Evolutionary conservation across 1,140 invertebrate genomes (phyloP).

Genomic region (Drosophila asahinai): DNA sequence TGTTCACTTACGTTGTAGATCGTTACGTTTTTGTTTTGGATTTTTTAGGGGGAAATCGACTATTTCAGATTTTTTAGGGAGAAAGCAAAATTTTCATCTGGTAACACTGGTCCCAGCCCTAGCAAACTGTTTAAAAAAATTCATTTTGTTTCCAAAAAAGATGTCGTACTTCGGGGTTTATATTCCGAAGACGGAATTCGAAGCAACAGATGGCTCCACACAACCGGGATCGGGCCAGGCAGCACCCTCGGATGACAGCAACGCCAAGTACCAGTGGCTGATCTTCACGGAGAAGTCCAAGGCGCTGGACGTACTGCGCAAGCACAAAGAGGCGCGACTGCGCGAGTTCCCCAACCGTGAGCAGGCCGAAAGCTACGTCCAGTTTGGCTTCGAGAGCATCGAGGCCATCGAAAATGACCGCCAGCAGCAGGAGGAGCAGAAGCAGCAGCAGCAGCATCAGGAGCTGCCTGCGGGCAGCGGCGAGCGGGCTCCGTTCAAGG

Average conservation of each 20-base stretch:
- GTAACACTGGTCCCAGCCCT: not conserved
- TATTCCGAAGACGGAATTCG: slow-evolving; percentile 16
- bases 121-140: slow-evolving; percentile 15
- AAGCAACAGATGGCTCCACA: not conserved
- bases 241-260: not conserved
- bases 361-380: slow-evolving; percentile 91
- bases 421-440: slow-evolving; percentile 16
- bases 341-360: slow-evolving; percentile 90
- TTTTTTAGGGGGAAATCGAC: too few relatives aligned
- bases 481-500: slow-evolving; percentile 83
- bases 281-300: slow-evolving; percentile 90
- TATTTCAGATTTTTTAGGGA: too few relatives aligned
- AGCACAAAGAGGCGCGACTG: slow-evolving; percentile 90
- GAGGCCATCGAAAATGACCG: slow-evolving; percentile 39
- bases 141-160: slow-evolving; percentile 11
- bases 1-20: too few relatives aligned
- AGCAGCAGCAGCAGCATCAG: slow-evolving; percentile 11
- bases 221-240: not conserved
- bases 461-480: slow-evolving; percentile 3
- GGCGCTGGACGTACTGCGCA: slow-evolving; percentile 90
- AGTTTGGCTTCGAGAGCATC: slow-evolving; percentile 86
- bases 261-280: slow-evolving; percentile 39
- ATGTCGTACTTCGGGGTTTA: slow-evolving; percentile 15
- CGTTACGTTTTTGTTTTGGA: too few relatives aligned
- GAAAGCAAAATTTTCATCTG: too few relatives aligned